Conservation (phyloP, 2,113 vertebrate species). For the Polypterus senegalus region DNA sequence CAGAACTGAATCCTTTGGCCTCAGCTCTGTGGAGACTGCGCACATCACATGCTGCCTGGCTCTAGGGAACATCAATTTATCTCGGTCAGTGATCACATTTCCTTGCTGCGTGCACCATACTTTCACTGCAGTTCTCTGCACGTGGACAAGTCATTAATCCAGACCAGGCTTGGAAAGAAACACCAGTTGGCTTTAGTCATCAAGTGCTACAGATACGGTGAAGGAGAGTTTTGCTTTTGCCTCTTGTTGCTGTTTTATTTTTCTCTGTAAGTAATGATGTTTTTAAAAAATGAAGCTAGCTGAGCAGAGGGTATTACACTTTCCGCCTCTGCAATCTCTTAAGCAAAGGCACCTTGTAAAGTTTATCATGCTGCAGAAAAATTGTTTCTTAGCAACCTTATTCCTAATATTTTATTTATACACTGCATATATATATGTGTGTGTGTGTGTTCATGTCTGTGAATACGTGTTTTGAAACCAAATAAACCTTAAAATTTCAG, state of each 20-base stretch:
- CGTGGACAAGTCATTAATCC: neutral
- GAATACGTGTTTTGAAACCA: no score
- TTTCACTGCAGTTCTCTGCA: neutral
- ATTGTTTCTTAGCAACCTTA: no score
- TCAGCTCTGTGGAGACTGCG: neutral
- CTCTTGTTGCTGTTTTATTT: no score
- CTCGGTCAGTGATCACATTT: conserved; percentile 4
- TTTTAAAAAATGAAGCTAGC: neutral
- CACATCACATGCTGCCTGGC: conserved; percentile 1
- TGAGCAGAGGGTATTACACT: neutral
- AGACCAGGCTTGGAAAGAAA: neutral
- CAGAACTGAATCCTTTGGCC: conserved; percentile 1
- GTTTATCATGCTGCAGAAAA: no score
- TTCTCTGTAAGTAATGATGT: neutral
- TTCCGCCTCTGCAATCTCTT: neutral
- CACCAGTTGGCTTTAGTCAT: neutral
- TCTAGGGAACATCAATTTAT: neutral
- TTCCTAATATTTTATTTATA: no score
- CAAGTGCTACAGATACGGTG: neutral
- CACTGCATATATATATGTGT: no score
- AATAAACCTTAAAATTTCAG: no score
- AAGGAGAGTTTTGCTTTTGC: neutral
- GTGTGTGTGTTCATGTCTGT: no score
- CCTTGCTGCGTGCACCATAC: neutral
- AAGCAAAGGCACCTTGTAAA: neutral